Conservation (phyloP, 2,797 vertebrate species). For the Acridotheres tristis region DNA sequence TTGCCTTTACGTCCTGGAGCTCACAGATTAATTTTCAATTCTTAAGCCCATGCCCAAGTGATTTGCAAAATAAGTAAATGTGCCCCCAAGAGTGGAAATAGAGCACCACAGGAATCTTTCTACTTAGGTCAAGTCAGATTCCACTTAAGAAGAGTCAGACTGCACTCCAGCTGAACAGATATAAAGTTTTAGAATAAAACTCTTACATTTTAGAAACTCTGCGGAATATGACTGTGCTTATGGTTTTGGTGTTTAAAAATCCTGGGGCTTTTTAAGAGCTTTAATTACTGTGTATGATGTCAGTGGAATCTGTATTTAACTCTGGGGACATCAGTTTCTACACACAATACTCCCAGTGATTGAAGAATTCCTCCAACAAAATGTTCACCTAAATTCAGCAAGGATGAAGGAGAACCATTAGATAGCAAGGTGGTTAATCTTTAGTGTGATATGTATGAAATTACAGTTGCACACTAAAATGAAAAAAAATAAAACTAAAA, state of each 20-base stretch:
- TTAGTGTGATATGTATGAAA: rapidly evolving
- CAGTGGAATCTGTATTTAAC: neutral
- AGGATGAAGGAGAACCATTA: rapidly evolving
- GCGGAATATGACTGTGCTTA: neutral
- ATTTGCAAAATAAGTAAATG: neutral
- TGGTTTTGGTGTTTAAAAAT: neutral
- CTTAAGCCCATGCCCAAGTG: neutral
- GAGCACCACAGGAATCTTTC: neutral
- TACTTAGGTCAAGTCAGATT: neutral
- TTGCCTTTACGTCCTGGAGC: neutral
- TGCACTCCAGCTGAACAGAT: neutral
- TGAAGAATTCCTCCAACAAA: neutral
- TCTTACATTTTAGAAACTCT: neutral
- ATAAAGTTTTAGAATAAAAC: neutral
- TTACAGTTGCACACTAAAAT: rapidly evolving
- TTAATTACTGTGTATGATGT: neutral
- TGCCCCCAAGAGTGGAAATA: neutral
- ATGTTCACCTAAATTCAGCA: neutral
- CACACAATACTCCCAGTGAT: neutral
- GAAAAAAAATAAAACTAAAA: neutral
- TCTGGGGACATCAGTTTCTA: neutral
- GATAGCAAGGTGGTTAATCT: neutral
- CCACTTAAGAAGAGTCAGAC: neutral
- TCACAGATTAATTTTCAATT: neutral
- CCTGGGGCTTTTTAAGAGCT: rapidly evolving